Evolutionary conservation across 2,113 vertebrate genomes (phyloP), one percentile per base, ranked within the genome.

Genomic region (Otis tarda): DNA sequence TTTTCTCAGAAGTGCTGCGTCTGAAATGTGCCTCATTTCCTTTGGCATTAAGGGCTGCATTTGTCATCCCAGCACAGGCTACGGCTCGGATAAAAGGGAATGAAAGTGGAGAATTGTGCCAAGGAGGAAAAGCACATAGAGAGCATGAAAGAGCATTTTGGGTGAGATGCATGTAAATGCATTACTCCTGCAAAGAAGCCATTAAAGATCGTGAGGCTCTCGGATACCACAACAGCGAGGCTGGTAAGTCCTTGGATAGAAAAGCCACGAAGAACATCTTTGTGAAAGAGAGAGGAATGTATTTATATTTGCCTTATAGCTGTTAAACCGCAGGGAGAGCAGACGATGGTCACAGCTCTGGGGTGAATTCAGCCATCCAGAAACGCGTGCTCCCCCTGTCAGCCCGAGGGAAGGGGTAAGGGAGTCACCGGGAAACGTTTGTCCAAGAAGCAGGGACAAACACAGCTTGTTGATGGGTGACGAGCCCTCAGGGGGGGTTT

Each of bases 311-410:
- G 67, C 14, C 8, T 71, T n/a, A 5, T 6, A 33, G 3, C 65
- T 56, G 59, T 57, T 41, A 50, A 90, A 63, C 68, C 21, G 2
- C 77, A 33, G 76, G 76, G 84, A 74, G 41, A 33, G 39, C 76
- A 55, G 87, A 18, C 49, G 65, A 73, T 45, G 28, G 69, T 64
- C 78, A 41, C 65, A 70, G 78, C 69, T 65, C 78, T 79, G 0
- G 8, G 43, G 21, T 27, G 19, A 18, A 8, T 47, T 50, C 39
- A 53, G 15, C 49, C 81, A 37, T 7, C 45, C 53, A 24, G 9
- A 61, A 35, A 10, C 2, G 1, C 4, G 1, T 11, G 9, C 60
- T 5, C 43, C 24, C 23, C 14, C 20, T 12, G 35, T 7, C 67
- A 50, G 55, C 78, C 79, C 17, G 4, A 43, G 65, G 41, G 35